phyloP scores from a whole-genome alignment of 2,797 vertebrate genomes.

The Labeo calbasu region DNA sequence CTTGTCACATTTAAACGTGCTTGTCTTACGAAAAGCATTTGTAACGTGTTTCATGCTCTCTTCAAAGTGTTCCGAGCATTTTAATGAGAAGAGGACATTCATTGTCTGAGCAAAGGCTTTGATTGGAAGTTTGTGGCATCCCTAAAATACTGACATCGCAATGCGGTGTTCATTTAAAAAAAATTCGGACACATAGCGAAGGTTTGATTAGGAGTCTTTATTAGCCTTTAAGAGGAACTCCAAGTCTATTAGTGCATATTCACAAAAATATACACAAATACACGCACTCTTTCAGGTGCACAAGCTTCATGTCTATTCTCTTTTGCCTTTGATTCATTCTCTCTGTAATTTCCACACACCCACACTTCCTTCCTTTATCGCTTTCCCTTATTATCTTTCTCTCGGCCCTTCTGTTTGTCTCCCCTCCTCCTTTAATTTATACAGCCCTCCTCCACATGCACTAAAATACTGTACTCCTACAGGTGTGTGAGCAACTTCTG shows the following conservation, averaged over 20 bases:
- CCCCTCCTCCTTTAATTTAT: constrained; percentile 7
- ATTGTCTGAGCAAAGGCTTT: constrained; percentile 45
- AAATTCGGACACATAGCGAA: constrained; percentile 18
- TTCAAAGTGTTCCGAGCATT: constrained; percentile 10
- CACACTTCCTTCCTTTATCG: not conserved
- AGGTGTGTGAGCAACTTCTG: constrained; percentile 37
- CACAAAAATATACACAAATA: not conserved
- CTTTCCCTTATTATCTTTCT: constrained; percentile 19
- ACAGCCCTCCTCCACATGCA: not conserved
- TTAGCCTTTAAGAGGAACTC: constrained; percentile 49
- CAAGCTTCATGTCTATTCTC: not conserved
- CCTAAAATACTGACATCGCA: constrained; percentile 44
- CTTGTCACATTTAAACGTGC: not conserved
- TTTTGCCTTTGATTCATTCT: constrained; percentile 29
- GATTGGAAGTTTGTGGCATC: constrained; percentile 39
- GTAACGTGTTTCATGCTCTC: not conserved
- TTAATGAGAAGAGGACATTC: constrained; percentile 43
- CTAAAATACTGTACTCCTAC: constrained; percentile 35
- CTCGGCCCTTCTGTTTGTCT: not conserved
- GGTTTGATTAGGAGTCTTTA: constrained; percentile 33
- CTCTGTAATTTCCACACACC: constrained; percentile 14
- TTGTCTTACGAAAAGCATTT: not conserved
- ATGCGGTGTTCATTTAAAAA: constrained; percentile 23
- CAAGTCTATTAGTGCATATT: constrained; percentile 11
- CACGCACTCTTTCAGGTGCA: not conserved